Conservation (phyloP, 1,140 invertebrate species). For the Pectinophora gossypiella region DNA sequence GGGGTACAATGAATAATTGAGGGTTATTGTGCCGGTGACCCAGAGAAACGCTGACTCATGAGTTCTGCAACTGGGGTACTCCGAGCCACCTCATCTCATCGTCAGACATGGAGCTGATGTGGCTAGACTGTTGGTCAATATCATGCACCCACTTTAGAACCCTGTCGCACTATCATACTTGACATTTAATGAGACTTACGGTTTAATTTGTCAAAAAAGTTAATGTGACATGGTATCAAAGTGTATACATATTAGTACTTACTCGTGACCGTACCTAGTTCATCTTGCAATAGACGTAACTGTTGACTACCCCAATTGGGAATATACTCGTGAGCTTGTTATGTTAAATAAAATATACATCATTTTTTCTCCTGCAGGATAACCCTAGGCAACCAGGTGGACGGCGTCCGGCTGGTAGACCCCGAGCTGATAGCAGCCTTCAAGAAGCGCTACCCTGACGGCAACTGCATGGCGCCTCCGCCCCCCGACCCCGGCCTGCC, state of each 20-base stretch:
- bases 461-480: conserved; percentile 86
- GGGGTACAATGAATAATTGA: no score
- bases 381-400: conserved; percentile 95
- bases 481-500: conserved; percentile 44
- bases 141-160: no score
- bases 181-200: no score
- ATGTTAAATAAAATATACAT: neutral
- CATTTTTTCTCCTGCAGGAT: conserved; percentile 77
- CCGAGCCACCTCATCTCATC: conserved; percentile 98
- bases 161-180: no score
- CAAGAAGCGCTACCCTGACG: conserved; percentile 94
- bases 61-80: conserved; percentile 93
- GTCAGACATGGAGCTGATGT: conserved; percentile 99
- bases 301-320: no score
- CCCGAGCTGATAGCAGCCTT: conserved; percentile 93
- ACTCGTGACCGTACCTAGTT: no score
- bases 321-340: no score
- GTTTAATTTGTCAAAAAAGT: no score
- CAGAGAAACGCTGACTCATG: conserved; percentile 97
- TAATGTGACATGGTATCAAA: no score
- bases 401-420: conserved; percentile 95
- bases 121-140: no score
- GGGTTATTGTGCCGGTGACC: conserved; percentile 90
- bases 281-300: no score
- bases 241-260: no score